These are phyloP conservation scores for Scylla paramamosain DNA, from an alignment of 1,140 invertebrate genomes.

Conservation along the genomic window DNA sequence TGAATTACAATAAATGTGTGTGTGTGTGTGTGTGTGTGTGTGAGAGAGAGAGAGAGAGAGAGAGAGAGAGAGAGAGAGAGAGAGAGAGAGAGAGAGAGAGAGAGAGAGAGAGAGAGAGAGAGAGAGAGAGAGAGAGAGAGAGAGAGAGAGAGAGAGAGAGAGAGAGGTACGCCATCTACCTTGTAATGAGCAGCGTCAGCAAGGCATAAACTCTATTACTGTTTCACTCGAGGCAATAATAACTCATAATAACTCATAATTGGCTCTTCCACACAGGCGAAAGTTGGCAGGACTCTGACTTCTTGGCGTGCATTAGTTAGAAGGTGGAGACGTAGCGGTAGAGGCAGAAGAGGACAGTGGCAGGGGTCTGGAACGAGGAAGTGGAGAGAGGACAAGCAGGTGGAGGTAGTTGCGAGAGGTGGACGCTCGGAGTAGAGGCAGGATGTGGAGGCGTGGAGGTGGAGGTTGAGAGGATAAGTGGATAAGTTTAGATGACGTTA, in stretches of 20 bases:
- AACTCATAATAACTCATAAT: constrained; percentile 54
- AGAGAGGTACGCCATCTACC: background rate
- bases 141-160: background rate
- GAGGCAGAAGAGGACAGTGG: background rate
- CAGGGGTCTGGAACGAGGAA: background rate
- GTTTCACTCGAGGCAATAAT: constrained; percentile 48
- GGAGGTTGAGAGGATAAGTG: too few relatives aligned
- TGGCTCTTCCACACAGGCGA: constrained; percentile 13
- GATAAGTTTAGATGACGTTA: too few relatives aligned
- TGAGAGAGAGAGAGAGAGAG: background rate
- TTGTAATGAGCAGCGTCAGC: constrained; percentile 40
- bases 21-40: too few relatives aligned
- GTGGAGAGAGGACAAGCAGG: background rate
- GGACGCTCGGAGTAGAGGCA: too few relatives aligned
- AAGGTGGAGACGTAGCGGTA: too few relatives aligned
- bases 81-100: background rate
- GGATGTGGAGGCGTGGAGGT: too few relatives aligned
- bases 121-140: background rate
- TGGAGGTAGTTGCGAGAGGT: background rate
- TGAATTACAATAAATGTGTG: background rate
- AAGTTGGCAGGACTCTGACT: background rate
- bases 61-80: background rate
- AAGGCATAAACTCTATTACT: constrained; percentile 48
- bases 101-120: background rate
- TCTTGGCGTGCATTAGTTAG: too few relatives aligned